These are phyloP conservation scores for Emydoidea blandingii DNA, from an alignment of 2,797 vertebrate species.

Conservation along the genomic window DNA sequence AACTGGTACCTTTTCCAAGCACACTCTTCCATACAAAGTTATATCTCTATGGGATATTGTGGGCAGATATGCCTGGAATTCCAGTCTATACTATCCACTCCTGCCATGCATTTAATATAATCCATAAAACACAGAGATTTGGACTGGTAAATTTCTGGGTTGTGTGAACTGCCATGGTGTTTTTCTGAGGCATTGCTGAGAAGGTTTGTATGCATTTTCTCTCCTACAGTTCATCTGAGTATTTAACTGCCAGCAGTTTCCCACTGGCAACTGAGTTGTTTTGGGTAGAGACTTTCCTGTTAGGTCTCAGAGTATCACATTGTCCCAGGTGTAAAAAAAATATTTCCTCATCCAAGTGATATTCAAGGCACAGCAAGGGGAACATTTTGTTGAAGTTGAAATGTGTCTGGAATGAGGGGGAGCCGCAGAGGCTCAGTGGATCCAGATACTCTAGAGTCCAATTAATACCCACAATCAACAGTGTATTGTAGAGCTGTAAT, in stretches of 20 bases:
- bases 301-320: not conserved
- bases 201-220: fast-evolving
- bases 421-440: not conserved
- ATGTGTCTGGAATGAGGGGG: not conserved
- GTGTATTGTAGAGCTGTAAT: not conserved
- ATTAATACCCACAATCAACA: not conserved
- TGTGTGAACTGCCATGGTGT: fast-evolving
- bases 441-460: not conserved
- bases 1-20: slow-evolving; percentile 4
- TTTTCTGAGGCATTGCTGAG: not conserved
- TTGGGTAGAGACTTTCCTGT: slow-evolving; percentile 23
- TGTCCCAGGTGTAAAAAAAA: not conserved
- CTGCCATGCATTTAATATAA: not conserved
- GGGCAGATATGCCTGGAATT: not conserved
- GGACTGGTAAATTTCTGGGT: not conserved
- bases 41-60: not conserved
- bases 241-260: not conserved
- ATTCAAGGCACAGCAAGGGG: not conserved
- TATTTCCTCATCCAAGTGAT: not conserved
- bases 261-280: not conserved
- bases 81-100: not conserved
- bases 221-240: not conserved
- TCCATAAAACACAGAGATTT: not conserved
- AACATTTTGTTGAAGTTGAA: not conserved
- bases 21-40: not conserved